Conservation (phyloP, 2,888 invertebrate species). For the Eupithecia exiguata region DNA sequence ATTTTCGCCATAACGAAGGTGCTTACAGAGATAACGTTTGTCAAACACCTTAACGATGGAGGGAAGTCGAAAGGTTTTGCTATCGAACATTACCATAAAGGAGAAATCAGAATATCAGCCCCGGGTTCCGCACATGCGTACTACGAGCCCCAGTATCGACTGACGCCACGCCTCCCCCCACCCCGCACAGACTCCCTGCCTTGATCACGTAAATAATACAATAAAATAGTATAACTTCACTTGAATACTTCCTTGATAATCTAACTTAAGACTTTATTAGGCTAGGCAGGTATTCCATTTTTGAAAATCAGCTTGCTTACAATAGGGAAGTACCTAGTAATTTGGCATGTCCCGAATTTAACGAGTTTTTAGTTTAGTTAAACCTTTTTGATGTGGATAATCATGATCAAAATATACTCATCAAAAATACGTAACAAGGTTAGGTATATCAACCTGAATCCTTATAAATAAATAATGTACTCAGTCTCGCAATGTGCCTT, state of each 20-base stretch:
- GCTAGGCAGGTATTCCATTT: conserved; percentile 2
- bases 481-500: neutral
- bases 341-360: neutral
- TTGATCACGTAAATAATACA: conserved; percentile 73
- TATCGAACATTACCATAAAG: conserved; percentile 74
- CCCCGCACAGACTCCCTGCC: conserved; percentile 69
- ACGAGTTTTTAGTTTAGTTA: neutral
- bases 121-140: conserved; percentile 78
- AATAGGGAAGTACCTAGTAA: neutral
- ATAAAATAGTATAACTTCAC: conserved; percentile 77
- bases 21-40: conserved; percentile 49
- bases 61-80: conserved; percentile 63
- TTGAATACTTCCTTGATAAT: conserved; percentile 58
- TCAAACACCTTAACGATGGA: conserved; percentile 55
- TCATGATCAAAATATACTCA: neutral
- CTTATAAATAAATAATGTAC: neutral
- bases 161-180: conserved; percentile 42
- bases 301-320: neutral
- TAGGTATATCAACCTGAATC: neutral
- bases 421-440: neutral
- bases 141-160: conserved; percentile 65
- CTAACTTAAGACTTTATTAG: conserved; percentile 23
- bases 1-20: conserved; percentile 30
- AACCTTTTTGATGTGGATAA: neutral
- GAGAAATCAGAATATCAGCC: conserved; percentile 76